phyloP scores from a whole-genome alignment of 2,113 vertebrate genomes.

The Nothobranchius furzeri region DNA sequence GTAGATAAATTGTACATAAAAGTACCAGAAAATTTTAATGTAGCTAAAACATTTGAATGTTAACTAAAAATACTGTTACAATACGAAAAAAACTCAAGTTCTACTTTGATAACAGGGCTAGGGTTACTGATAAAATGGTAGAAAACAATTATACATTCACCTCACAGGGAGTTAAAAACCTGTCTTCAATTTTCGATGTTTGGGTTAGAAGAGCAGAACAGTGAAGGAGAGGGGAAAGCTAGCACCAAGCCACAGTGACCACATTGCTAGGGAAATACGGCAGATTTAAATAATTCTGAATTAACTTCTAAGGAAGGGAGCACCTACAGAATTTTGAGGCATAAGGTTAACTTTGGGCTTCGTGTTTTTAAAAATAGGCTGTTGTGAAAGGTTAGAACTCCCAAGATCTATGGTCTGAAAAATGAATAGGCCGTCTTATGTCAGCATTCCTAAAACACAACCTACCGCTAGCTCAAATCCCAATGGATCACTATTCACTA shows the following conservation, averaged over 20 bases:
- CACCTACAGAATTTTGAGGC: constrained; percentile 37
- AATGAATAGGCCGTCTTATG: neutral
- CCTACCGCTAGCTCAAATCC: constrained; percentile 55
- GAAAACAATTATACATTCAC: too few relatives aligned
- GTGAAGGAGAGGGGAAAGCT: too few relatives aligned
- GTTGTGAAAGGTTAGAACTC: constrained; percentile 32
- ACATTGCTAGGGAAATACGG: neutral
- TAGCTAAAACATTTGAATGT: too few relatives aligned
- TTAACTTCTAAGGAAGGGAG: constrained; percentile 1
- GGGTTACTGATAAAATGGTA: too few relatives aligned
- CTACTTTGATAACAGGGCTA: too few relatives aligned
- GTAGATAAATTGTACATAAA: too few relatives aligned
- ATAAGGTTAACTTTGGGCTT: constrained; percentile 55
- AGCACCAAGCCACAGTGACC: neutral
- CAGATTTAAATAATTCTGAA: neutral
- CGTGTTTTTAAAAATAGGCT: constrained; percentile 15
- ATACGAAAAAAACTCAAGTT: too few relatives aligned
- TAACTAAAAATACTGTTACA: too few relatives aligned
- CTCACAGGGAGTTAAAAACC: too few relatives aligned
- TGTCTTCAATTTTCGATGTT: too few relatives aligned
- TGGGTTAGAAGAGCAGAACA: too few relatives aligned
- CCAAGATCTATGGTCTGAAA: constrained; percentile 26
- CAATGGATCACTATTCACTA: constrained; percentile 65
- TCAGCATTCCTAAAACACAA: constrained; percentile 40
- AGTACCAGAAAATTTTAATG: too few relatives aligned